Evolutionary conservation across 2,888 invertebrate species (phyloP).

Genomic region (Patella ulyssiponensis): DNA sequence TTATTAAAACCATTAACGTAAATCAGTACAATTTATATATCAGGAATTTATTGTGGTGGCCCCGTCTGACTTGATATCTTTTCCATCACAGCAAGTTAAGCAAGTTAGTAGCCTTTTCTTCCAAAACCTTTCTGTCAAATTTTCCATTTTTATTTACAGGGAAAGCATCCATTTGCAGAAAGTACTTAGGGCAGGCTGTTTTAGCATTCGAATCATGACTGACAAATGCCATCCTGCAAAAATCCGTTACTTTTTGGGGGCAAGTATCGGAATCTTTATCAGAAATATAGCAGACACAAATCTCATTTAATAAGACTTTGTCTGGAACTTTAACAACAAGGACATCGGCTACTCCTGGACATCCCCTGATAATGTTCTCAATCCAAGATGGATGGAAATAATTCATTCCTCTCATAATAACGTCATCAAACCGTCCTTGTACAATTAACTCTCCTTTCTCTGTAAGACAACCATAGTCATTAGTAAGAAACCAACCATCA

Average conservation of each 20-base stretch:
- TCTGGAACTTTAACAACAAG: constrained; percentile 12
- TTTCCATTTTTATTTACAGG: not conserved
- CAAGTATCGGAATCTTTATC: not conserved
- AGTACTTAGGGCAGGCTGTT: not conserved
- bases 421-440: constrained; percentile 19
- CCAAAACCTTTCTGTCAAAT: not conserved
- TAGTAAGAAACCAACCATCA: constrained; percentile 21
- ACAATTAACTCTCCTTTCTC: constrained; percentile 19
- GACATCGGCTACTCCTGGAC: constrained; percentile 2
- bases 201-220: not conserved
- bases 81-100: not conserved
- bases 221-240: constrained; percentile 17
- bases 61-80: too few relatives aligned
- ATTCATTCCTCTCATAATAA: constrained; percentile 27
- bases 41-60: too few relatives aligned
- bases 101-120: not conserved
- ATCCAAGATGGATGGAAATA: too few relatives aligned
- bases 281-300: constrained; percentile 13
- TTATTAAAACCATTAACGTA: too few relatives aligned
- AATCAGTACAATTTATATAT: too few relatives aligned
- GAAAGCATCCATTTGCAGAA: not conserved
- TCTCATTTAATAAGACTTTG: not conserved
- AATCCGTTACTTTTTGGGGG: constrained; percentile 8
- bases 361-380: constrained; percentile 20
- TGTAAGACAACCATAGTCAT: constrained; percentile 21